Conservation (phyloP, 2,113 vertebrate species). For the Chlorocebus sabaeus region DNA sequence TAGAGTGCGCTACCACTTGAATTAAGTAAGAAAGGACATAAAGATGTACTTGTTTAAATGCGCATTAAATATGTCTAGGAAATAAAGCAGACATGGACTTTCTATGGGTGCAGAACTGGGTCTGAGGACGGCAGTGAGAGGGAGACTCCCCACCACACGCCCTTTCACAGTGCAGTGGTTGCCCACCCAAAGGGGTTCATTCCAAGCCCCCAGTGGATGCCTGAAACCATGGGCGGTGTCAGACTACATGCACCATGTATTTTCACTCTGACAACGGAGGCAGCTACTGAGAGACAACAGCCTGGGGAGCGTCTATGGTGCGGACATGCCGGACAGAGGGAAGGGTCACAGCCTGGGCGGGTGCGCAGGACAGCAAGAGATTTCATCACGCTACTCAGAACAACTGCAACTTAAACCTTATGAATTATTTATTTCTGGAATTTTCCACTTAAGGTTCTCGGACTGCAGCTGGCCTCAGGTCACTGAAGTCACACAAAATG, state of each 20-base stretch:
- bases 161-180: background rate
- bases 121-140: background rate
- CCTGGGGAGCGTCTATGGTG: accelerated
- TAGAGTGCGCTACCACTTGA: background rate
- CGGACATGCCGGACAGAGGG: accelerated
- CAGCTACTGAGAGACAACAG: background rate
- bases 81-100: background rate
- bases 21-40: background rate
- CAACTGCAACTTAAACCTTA: background rate
- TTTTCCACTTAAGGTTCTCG: background rate
- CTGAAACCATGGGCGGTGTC: background rate
- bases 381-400: background rate
- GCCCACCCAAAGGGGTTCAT: too few species aligned
- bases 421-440: background rate
- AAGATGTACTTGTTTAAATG: accelerated
- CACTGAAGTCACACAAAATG: background rate
- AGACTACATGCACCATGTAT: accelerated
- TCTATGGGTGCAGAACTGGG: background rate
- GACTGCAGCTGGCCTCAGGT: background rate
- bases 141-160: accelerated
- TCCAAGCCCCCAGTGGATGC: background rate
- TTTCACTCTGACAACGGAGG: background rate
- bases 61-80: background rate
- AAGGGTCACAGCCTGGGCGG: too few species aligned
- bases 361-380: too few species aligned